A percentile compares a stretch with the other conserved stretches of the same genome.
Conservation (phyloP, 2,113 vertebrate genomes). For the Erinaceus europaeus region DNA sequence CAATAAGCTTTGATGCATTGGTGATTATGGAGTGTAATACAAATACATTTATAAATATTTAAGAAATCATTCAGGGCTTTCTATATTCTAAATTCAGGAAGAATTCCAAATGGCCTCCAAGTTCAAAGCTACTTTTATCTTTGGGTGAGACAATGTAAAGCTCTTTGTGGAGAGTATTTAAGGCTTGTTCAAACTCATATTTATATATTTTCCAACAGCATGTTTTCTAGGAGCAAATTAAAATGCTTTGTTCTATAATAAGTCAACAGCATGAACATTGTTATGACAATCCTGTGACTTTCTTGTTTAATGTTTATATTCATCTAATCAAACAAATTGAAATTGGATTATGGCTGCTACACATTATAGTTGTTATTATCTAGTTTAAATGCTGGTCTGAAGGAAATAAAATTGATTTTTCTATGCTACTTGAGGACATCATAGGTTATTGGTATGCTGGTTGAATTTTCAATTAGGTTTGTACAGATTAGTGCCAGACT, state of each 20-base stretch:
- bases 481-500: not conserved
- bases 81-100: not conserved
- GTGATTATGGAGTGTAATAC: not conserved
- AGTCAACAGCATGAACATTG: conserved; percentile 45
- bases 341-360: conserved; percentile 64
- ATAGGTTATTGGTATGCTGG: conserved; percentile 46
- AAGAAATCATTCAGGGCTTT: not conserved
- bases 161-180: not conserved
- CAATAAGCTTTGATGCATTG: not conserved
- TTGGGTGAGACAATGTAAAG: not conserved
- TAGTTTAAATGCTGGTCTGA: conserved; percentile 62
- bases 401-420: conserved; percentile 72
- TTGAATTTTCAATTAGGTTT: conserved; percentile 62
- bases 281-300: conserved; percentile 46
- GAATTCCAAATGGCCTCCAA: not conserved
- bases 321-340: conserved; percentile 70
- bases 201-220: not conserved
- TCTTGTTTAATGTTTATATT: conserved; percentile 65
- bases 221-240: conserved; percentile 40
- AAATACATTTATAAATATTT: not conserved
- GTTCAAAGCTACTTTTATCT: conserved; percentile 39
- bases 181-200: not conserved
- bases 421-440: conserved; percentile 33
- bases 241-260: conserved; percentile 47
- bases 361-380: conserved; percentile 62